phyloP scores from a whole-genome alignment of 2,888 invertebrate species.

The Pantelozetes paolii region DNA sequence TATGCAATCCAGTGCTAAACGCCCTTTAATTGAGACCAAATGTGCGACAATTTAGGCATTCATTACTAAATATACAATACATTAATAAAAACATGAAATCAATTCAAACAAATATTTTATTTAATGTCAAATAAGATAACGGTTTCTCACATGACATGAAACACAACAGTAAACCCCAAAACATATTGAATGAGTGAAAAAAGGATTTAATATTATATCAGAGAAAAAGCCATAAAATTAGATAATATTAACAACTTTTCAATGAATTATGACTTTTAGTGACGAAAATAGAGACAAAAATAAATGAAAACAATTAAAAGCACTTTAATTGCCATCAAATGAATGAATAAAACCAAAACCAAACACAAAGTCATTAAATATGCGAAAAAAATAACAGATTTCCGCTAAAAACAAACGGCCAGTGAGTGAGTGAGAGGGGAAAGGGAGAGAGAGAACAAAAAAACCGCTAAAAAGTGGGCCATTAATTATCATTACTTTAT shows the following conservation, averaged over 20 bases:
- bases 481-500: conserved; percentile 10
- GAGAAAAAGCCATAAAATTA: too few species aligned
- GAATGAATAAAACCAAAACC: not conserved
- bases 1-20: not conserved
- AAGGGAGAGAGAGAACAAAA: not conserved
- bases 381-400: not conserved
- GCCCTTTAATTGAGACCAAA: not conserved
- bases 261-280: too few species aligned
- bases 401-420: not conserved
- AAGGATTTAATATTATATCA: too few species aligned
- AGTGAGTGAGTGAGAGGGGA: not conserved
- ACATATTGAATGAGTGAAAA: too few species aligned
- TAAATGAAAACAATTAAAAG: not conserved
- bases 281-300: not conserved
- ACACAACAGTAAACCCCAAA: too few species aligned
- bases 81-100: not conserved
- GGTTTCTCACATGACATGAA: too few species aligned
- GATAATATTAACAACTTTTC: too few species aligned
- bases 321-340: not conserved
- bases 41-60: too few species aligned
- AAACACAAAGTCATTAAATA: not conserved
- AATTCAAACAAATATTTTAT: too few species aligned
- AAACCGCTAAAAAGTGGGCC: conserved; percentile 10
- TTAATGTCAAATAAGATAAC: too few species aligned
- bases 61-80: not conserved